These are phyloP conservation scores for Somateria mollissima DNA, from an alignment of 2,797 vertebrate species.

Conservation along the genomic window DNA sequence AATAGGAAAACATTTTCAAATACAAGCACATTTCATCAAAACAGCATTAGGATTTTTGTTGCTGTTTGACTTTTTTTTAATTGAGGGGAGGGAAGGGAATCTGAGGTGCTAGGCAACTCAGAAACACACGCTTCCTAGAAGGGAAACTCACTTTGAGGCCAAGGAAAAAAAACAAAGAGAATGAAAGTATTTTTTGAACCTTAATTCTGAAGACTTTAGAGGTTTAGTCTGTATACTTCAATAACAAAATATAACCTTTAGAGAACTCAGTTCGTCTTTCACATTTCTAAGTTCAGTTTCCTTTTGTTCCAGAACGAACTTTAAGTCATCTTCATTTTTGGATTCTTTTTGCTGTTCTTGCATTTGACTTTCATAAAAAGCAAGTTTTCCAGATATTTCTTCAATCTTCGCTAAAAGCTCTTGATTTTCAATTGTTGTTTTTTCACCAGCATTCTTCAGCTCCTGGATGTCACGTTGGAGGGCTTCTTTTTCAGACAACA, in stretches of 20 bases:
- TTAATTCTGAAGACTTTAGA: constrained; percentile 66
- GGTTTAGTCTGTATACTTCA: constrained; percentile 68
- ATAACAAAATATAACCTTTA: constrained; percentile 87
- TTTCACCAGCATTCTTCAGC: constrained; percentile 83
- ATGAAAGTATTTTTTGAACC: constrained; percentile 68
- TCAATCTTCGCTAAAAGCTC: constrained; percentile 77
- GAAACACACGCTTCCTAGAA: background rate
- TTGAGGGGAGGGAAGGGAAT: background rate
- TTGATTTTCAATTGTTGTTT: constrained; percentile 84
- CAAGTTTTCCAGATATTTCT: constrained; percentile 72
- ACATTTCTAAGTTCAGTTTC: constrained; percentile 82
- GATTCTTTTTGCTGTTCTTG: constrained; percentile 57
- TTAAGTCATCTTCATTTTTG: constrained; percentile 75
- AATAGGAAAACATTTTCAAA: background rate
- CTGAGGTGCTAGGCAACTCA: background rate
- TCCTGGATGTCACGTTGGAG: constrained; percentile 86
- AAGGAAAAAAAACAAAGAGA: background rate
- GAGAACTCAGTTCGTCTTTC: constrained; percentile 79
- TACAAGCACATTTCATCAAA: background rate
- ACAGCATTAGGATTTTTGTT: background rate
- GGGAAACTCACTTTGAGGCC: constrained; percentile 45
- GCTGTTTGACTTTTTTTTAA: background rate
- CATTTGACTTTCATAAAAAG: constrained; percentile 74
- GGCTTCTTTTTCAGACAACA: constrained; percentile 80
- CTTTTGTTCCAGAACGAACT: constrained; percentile 82